Conservation (phyloP, 2,888 invertebrate genomes). For the Dascillus cervinus region DNA sequence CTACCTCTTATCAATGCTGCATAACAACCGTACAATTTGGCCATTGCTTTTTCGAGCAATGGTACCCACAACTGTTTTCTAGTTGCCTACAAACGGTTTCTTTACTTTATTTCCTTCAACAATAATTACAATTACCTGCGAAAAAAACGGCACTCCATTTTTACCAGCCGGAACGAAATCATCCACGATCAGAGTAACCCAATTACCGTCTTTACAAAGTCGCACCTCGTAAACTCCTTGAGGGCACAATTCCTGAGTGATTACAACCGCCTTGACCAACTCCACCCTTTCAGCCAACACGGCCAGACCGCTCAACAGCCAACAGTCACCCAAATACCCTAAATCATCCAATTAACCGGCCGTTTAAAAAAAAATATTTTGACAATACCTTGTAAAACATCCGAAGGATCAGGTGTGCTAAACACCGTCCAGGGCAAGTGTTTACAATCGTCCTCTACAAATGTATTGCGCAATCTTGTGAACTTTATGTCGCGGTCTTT, state of each 20-base stretch:
- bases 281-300: slow-evolving; percentile 90
- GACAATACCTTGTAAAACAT: slow-evolving; percentile 71
- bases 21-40: slow-evolving; percentile 90
- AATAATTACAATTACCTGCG: slow-evolving; percentile 70
- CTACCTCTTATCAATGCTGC: slow-evolving; percentile 86
- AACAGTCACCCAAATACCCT: slow-evolving; percentile 87
- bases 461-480: slow-evolving; percentile 78
- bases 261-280: slow-evolving; percentile 75
- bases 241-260: slow-evolving; percentile 63
- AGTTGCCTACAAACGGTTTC: slow-evolving; percentile 67
- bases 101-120: too few relatives aligned
- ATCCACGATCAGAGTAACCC: slow-evolving; percentile 86
- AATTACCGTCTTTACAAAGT: slow-evolving; percentile 88
- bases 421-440: slow-evolving; percentile 78
- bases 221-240: slow-evolving; percentile 76
- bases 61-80: slow-evolving; percentile 93
- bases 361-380: slow-evolving; percentile 1
- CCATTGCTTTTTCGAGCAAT: slow-evolving; percentile 90
- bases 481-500: slow-evolving; percentile 53
- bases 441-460: slow-evolving; percentile 59
- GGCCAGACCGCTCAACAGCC: slow-evolving; percentile 86
- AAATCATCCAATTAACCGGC: slow-evolving; percentile 11
- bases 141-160: slow-evolving; percentile 79
- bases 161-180: slow-evolving; percentile 48
- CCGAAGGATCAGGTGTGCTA: slow-evolving; percentile 79